Conservation (phyloP, 1,140 invertebrate genomes). For the Camponotus vicinus region DNA sequence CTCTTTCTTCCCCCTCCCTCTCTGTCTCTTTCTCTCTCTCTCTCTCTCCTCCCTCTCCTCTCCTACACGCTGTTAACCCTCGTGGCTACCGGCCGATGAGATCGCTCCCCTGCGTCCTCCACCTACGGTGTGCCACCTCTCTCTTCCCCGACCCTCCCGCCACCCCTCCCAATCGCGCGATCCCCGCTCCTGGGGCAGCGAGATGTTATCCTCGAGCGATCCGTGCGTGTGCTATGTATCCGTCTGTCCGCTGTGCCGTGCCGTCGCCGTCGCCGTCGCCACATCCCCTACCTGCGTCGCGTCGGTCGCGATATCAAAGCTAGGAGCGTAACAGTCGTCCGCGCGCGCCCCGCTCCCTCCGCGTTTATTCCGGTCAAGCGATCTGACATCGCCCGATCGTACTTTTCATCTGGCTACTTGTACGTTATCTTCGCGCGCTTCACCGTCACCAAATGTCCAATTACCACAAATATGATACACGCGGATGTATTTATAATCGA, state of each 20-base stretch:
- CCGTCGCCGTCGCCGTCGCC: constrained; percentile 73
- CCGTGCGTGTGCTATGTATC: constrained; percentile 71
- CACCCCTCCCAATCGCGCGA: constrained; percentile 4
- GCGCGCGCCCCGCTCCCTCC: constrained; percentile 21
- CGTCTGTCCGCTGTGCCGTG: constrained; percentile 69
- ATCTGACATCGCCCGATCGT: too few relatives aligned
- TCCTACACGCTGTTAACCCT: constrained; percentile 31
- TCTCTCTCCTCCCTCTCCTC: constrained; percentile 14
- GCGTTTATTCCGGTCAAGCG: constrained; percentile 33
- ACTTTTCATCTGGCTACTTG: too few relatives aligned
- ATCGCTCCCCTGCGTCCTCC: constrained; percentile 51
- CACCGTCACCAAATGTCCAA: not conserved
- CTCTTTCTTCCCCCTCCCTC: constrained; percentile 44
- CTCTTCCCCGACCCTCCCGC: constrained; percentile 27
- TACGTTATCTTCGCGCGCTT: not conserved
- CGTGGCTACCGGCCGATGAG: constrained; percentile 36
- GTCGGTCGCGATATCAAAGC: constrained; percentile 69
- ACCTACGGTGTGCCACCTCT: constrained; percentile 51
- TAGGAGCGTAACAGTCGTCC: constrained; percentile 62
- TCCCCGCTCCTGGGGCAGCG: constrained; percentile 66
- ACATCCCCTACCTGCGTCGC: constrained; percentile 75
- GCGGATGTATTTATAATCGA: not conserved
- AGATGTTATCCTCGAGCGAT: constrained; percentile 77
- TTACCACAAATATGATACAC: not conserved
- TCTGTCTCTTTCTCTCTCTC: constrained; percentile 43